Base-by-base conservation (phyloP, 23 tunicate genomes). In the Ascidia mentula region DNA sequence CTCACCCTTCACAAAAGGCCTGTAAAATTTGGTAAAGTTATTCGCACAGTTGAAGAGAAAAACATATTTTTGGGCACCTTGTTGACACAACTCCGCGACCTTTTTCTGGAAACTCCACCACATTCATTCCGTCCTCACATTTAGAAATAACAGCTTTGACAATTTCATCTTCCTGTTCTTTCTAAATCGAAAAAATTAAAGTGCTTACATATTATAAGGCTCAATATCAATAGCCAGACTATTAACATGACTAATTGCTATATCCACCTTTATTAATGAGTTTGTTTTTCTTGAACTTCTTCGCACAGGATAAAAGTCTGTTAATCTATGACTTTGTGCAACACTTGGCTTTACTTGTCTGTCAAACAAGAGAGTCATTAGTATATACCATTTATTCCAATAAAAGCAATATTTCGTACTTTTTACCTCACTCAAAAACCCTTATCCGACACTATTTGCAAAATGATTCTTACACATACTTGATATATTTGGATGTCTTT, bases 51-150 rank as follows among this genome's bases (percentile, higher is more conserved):
- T n/a, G 12, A 9, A 42, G 53, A 42, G 53, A 42, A 42, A 42
- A 12, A 42, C 15, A 42, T 15, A 42, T 42, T 42, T 42, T 42
- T 42, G 53, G 53, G 53, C 15, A 87, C 97, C 79, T 92, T 12
- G 73, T 88, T 31, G 88, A 83, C 5, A 84, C 77, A 32, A 93
- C 93, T 42, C 98, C 98, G 38, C 98, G 72, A 2, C 98, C 98
- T 88, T 93, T 93, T 0, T 26, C 61, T 38, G 83, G n/a, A 77
- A 93, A 84, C 30, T 93, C 89, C 8, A 80, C 84, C 13, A 93
- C 81, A 73, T 84, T 89, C 38, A 93, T 31, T n/a, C 82, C 87
- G 0, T 75, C 87, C 37, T 93, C 98, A 59, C 73, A 77, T 2
- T 93, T 84, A 5, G 83, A 74, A 18, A 78, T 72, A 38, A 93